Evolutionary conservation across 2,113 vertebrate species (phyloP).

Genomic region (Halichoerus grypus): DNA sequence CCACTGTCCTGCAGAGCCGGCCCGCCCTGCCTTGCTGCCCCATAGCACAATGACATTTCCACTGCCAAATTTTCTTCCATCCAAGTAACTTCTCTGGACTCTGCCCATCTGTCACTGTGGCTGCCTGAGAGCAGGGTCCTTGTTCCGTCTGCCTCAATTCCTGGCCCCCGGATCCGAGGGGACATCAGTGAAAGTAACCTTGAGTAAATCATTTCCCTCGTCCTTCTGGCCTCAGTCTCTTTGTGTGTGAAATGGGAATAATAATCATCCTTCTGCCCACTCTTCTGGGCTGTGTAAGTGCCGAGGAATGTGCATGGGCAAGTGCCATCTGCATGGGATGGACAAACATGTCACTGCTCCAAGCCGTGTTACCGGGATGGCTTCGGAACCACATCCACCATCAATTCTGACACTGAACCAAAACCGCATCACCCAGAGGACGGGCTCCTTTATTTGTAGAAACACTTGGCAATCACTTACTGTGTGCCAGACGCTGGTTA

Average conservation of each 20-base stretch:
- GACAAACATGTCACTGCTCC: accelerated
- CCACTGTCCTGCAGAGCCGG: not conserved
- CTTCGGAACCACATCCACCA: not conserved
- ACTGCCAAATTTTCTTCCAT: not conserved
- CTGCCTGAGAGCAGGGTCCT: not conserved
- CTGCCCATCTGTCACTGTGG: not conserved
- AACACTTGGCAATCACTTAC: not conserved
- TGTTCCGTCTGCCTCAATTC: not conserved
- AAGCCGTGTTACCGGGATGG: accelerated
- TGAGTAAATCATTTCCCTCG: not conserved
- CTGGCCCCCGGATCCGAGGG: not conserved
- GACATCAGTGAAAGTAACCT: not conserved
- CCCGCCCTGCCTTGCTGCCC: too few species aligned
- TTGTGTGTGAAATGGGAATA: not conserved
- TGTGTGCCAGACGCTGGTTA: not conserved
- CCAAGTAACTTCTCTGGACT: not conserved
- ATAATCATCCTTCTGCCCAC: not conserved
- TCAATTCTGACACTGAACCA: not conserved
- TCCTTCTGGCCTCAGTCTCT: not conserved
- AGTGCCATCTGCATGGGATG: not conserved
- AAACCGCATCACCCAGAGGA: not conserved
- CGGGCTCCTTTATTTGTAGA: not conserved
- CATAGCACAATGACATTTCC: not conserved
- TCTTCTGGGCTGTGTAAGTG: not conserved
- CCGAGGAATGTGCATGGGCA: accelerated